Percentiles rank a stretch among this genome's conserved stretches.
Evolutionary conservation across 2,888 invertebrate species (phyloP).

Genomic region (Acleris holmiana): DNA sequence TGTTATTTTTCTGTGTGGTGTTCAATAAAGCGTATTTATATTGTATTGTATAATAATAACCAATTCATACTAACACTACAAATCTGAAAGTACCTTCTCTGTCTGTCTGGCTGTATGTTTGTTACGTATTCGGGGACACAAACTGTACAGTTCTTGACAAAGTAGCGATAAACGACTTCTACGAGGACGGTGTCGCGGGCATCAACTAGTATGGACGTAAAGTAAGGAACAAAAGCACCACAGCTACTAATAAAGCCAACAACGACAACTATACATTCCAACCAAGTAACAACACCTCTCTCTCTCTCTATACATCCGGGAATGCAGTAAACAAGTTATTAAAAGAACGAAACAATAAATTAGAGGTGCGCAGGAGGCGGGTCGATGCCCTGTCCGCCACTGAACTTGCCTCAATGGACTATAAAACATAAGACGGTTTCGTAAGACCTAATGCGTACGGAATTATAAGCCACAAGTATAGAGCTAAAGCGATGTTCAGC

Average conservation of each 20-base stretch:
- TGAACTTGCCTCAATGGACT: slow-evolving; percentile 63
- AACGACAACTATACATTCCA: background rate
- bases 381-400: slow-evolving; percentile 61
- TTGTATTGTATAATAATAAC: too few relatives aligned
- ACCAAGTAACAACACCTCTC: background rate
- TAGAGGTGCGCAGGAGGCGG: slow-evolving; percentile 51
- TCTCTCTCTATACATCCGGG: slow-evolving; percentile 42
- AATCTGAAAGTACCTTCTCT: too few relatives aligned
- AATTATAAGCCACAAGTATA: slow-evolving; percentile 38
- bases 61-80: too few relatives aligned
- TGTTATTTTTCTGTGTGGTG: too few relatives aligned
- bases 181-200: too few relatives aligned
- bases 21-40: too few relatives aligned
- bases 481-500: background rate
- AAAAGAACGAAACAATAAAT: slow-evolving; percentile 49
- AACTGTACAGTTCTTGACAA: too few relatives aligned
- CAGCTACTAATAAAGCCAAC: background rate
- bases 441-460: slow-evolving; percentile 56
- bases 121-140: too few relatives aligned
- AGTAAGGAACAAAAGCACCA: too few relatives aligned
- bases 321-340: slow-evolving; percentile 48
- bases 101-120: too few relatives aligned
- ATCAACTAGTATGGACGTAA: too few relatives aligned
- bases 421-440: slow-evolving; percentile 68
- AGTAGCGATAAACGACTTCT: too few relatives aligned